Evolutionary conservation across 2,888 invertebrate species (phyloP), one percentile per base, ranked within the genome.

Genomic region (Idaea biselata): DNA sequence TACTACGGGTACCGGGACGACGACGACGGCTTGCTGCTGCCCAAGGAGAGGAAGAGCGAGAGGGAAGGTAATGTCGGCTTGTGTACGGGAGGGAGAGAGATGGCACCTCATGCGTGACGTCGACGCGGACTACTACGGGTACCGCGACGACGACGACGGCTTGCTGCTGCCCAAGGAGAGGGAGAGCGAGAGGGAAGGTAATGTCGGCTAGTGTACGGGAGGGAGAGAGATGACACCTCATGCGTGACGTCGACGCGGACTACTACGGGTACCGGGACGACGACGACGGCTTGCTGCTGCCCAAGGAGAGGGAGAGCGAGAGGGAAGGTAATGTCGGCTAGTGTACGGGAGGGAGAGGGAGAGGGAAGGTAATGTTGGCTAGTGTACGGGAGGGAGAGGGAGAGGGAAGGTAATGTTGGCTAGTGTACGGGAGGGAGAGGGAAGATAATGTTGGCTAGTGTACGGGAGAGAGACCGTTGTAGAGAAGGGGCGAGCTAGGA

Each of bases 1-100:
- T 99, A 99, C 91, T 99, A 99, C 88, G 99, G 99, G 0, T 99
- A 99, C 87, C 93, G 99, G 76, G 99, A 99, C 87, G 99, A 99
- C 77, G 99, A 99, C 80, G 99, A 99, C 85, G 99, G 99, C 0
- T 94, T 99, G 60, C 92, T 99, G 58, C 92, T 97, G 68, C 99
- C 99, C 0, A 82, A 98, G 4, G 99, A 99, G 87, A 93, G 94
- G 71, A 94, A 94, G 66, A 95, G 95, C 44, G 98, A 99, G 91
- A 95, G 95, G 77, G n/a, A n/a, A n/a, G n/a, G 44, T 44, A 11
- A 44, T 44, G 44, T 44, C 44, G 0, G 14, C 7, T 1, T 11
- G 44, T n/a, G n/a, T n/a, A n/a, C n/a, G n/a, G n/a, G n/a, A n/a
- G n/a, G n/a, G n/a, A n/a, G n/a, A n/a, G n/a, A n/a, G n/a, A n/a